Evolutionary conservation across 1,140 invertebrate species (phyloP).

Genomic region (Augochlora pura): DNA sequence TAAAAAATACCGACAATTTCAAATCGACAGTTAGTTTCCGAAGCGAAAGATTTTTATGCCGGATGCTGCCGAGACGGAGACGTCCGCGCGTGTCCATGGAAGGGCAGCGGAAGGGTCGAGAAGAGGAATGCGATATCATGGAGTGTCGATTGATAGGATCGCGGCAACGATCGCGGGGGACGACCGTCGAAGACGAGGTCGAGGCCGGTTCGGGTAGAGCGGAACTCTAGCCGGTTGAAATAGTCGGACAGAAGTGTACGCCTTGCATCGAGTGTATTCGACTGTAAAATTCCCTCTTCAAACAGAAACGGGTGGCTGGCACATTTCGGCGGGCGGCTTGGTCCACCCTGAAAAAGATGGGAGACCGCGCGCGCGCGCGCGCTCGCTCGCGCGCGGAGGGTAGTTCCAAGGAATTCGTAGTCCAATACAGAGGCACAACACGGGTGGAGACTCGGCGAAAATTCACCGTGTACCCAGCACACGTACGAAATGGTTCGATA

Average conservation of each 20-base stretch:
- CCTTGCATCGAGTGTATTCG: constrained; percentile 76
- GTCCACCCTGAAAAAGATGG: constrained; percentile 39
- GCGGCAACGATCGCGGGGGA: neutral
- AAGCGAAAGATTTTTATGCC: too few relatives aligned
- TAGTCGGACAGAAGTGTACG: constrained; percentile 64
- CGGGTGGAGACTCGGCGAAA: constrained; percentile 45
- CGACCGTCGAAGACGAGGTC: neutral
- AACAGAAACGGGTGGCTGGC: constrained; percentile 74
- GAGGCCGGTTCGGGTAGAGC: neutral
- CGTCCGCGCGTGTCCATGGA: too few relatives aligned
- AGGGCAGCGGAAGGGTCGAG: too few relatives aligned
- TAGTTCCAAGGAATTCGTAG: constrained; percentile 48
- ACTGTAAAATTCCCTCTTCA: constrained; percentile 80
- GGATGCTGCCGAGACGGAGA: too few relatives aligned
- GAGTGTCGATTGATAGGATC: neutral
- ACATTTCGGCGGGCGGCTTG: constrained; percentile 64
- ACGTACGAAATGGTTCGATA: constrained; percentile 73
- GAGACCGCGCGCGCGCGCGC: neutral
- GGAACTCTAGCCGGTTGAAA: constrained; percentile 1
- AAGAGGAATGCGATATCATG: too few relatives aligned
- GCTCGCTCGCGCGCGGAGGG: neutral
- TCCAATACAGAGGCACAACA: constrained; percentile 35
- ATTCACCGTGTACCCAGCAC: constrained; percentile 68
- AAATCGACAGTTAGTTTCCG: too few relatives aligned
- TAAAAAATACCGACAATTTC: too few relatives aligned